Conservation (phyloP, 2,113 vertebrate genomes). For the Microcebus lehilahytsara region DNA sequence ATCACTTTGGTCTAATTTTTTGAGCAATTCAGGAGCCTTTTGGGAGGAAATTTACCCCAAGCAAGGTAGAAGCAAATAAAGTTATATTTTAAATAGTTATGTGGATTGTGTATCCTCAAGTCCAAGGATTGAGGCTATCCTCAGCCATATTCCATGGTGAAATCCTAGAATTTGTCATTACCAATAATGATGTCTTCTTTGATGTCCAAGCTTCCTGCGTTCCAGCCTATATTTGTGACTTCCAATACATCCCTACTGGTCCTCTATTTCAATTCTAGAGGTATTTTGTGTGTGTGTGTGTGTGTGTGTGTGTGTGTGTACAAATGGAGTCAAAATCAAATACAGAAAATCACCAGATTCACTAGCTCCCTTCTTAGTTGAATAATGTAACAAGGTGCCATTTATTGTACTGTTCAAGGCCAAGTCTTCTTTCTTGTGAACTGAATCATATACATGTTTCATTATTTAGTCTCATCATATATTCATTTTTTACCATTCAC, state of each 20-base stretch:
- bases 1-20: not conserved
- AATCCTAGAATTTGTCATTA: not conserved
- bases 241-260: rapidly evolving
- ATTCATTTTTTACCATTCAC: not conserved
- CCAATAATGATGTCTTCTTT: not conserved
- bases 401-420: not conserved
- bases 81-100: not conserved
- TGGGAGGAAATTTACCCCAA: not conserved
- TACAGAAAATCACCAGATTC: not conserved
- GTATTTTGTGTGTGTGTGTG: not conserved
- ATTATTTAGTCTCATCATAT: not conserved
- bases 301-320: no score
- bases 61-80: not conserved
- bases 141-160: not conserved
- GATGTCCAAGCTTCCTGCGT: not conserved
- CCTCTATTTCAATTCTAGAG: not conserved
- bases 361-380: not conserved
- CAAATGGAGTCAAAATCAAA: not conserved
- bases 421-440: not conserved
- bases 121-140: not conserved
- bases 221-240: not conserved
- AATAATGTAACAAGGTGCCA: not conserved
- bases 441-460: not conserved
- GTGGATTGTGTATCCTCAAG: not conserved
- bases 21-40: not conserved